A percentile compares a stretch with the other conserved stretches of the same genome.
Evolutionary conservation across 2,113 vertebrate genomes (phyloP).

Genomic region (Chloropsis hardwickii): DNA sequence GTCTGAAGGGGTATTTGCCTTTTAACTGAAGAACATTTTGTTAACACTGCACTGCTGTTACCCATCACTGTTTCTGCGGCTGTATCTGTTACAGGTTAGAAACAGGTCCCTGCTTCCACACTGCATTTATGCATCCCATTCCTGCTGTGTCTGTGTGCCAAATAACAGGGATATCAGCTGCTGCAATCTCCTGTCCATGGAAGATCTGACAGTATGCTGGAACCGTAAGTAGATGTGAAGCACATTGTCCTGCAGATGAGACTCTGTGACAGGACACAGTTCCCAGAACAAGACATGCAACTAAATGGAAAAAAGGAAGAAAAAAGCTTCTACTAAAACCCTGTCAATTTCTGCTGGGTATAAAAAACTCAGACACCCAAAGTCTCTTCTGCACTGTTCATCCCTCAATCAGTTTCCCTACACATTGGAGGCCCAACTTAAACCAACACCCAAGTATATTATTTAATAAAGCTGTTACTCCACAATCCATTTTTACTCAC

Average conservation of each 20-base stretch:
- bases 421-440: background rate
- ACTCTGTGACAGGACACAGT: fast-evolving
- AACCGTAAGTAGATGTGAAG: background rate
- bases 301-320: background rate
- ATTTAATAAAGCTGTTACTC: background rate
- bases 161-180: background rate
- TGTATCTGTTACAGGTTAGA: background rate
- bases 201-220: background rate
- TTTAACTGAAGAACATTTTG: background rate
- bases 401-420: background rate
- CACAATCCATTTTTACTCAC: background rate
- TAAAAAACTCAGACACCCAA: fast-evolving
- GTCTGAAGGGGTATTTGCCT: background rate
- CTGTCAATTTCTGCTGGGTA: background rate
- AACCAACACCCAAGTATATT: background rate
- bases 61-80: background rate
- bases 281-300: background rate
- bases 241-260: background rate
- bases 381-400: background rate
- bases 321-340: background rate
- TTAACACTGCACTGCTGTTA: background rate
- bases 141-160: background rate
- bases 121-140: background rate
- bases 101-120: background rate
- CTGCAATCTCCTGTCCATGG: background rate